Base-by-base conservation (phyloP, 2,888 invertebrate species). In the Nomada goodeniana region DNA sequence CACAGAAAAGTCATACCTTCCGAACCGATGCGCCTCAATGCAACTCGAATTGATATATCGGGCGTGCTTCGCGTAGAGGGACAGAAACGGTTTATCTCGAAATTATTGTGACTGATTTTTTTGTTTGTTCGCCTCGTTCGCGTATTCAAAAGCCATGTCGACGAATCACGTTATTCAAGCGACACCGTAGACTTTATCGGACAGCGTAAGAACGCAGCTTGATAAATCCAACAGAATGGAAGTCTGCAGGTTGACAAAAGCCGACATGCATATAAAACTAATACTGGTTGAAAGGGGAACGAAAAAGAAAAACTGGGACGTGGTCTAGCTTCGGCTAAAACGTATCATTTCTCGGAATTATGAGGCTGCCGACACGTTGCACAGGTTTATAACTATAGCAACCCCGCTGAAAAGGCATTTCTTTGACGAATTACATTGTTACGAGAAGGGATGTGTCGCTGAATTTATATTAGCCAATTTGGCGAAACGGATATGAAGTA, bases 251-350 rank as follows among this genome's bases (percentile, higher is more conserved):
- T 57, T 57, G 73, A 73, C 82, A 73, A 77, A 77, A 59, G 11
- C 53, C 53, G 57, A 23, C 18, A 36, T 18, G 20, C 61, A 36
- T 53, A 15, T 44, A 2, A 18, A 29, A 11, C 44, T 23, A 53
- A 60, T 20, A 20, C 11, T 23, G 26, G 55, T 20, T 53, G 47
- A 26, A 50, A 72, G 71, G 55, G 70, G 52, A 82, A 67, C 47
- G 23, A 57, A 75, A 61, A n/a, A 57, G 55, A 67, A 47, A 68
- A 77, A 80, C 68, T 77, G 67, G 79, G 80, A 60, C 71, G 55
- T 61, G 55, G 74, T 15, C 47, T 15, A n/a, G 52, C 52, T 3
- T 52, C 23, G 20, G 42, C 15, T 44, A 15, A 11, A 42, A 7
- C 60, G 15, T 50, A 23, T 36, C 74, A 64, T 74, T 53, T 74